Conservation (phyloP, 2,797 vertebrate genomes). For the Tangara arthus region DNA sequence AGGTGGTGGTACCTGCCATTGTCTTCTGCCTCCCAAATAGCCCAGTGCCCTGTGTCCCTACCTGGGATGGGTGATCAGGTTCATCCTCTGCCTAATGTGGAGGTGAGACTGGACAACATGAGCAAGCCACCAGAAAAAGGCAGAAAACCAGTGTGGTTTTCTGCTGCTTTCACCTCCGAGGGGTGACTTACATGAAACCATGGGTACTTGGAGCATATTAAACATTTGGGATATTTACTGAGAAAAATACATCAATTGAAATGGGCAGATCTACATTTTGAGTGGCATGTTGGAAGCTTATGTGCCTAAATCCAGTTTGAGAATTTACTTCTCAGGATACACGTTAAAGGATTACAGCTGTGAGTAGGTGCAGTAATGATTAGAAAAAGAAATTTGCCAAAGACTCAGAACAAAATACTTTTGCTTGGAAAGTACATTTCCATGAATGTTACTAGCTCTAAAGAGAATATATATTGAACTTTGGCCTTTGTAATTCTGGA, state of each 20-base stretch:
- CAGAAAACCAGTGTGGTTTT: background rate
- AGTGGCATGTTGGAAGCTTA: background rate
- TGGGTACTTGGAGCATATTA: rapidly evolving
- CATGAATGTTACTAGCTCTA: background rate
- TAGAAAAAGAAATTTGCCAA: background rate
- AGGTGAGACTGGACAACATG: background rate
- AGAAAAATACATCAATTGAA: background rate
- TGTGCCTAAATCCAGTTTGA: background rate
- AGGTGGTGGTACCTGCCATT: background rate
- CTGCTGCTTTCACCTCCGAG: background rate
- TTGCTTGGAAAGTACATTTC: background rate
- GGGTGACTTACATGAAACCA: background rate
- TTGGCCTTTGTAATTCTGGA: background rate
- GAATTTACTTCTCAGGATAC: background rate
- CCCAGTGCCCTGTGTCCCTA: background rate
- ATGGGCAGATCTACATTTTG: background rate
- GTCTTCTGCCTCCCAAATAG: background rate
- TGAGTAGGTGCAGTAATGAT: rapidly evolving
- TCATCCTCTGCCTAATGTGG: background rate
- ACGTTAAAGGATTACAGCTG: background rate
- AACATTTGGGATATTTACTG: background rate
- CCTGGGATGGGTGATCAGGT: background rate
- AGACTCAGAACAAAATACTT: background rate
- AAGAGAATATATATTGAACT: background rate
- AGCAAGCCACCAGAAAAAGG: background rate